phyloP scores from a whole-genome alignment of 2,797 vertebrate species.

The Cyprinodon diabolis region DNA sequence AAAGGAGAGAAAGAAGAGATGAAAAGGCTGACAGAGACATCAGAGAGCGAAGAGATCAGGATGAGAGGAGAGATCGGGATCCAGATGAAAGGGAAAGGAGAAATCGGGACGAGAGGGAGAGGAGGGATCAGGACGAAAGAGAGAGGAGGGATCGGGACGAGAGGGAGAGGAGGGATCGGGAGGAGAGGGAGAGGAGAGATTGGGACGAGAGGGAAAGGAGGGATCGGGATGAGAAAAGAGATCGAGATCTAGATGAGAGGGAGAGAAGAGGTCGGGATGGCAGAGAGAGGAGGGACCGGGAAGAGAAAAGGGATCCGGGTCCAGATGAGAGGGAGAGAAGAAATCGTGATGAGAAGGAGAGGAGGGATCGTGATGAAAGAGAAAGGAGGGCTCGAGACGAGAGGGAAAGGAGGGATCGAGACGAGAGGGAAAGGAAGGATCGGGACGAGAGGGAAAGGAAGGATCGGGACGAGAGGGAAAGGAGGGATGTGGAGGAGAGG shows the following conservation, averaged over 20 bases:
- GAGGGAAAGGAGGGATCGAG: conserved; percentile 10
- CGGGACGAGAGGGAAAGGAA: conserved; percentile 33
- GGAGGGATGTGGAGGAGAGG: conserved; percentile 27
- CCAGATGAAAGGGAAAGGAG: conserved; percentile 48
- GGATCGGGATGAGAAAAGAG: neutral
- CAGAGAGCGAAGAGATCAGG: too few species aligned
- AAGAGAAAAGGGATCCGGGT: conserved; percentile 17
- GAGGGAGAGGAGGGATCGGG: conserved; percentile 52
- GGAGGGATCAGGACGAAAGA: conserved; percentile 14
- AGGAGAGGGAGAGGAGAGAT: conserved; percentile 50
- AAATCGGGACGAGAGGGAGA: conserved; percentile 49
- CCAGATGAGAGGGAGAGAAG: conserved; percentile 8
- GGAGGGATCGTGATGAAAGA: conserved; percentile 24
- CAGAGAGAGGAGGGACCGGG: conserved; percentile 18
- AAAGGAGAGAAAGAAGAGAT: conserved; percentile 44
- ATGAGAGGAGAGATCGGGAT: conserved; percentile 24
- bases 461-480: conserved; percentile 16
- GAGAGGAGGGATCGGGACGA: neutral
- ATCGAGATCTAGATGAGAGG: neutral
- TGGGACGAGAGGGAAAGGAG: conserved; percentile 41
- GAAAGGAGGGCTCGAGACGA: conserved; percentile 18
- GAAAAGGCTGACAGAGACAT: neutral
- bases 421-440: conserved; percentile 25
- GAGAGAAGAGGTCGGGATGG: neutral
- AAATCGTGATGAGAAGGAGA: conserved; percentile 16